Evolutionary conservation across 2,888 invertebrate genomes (phyloP), one percentile per base, ranked within the genome.

Genomic region (Phyllotreta striolata): DNA sequence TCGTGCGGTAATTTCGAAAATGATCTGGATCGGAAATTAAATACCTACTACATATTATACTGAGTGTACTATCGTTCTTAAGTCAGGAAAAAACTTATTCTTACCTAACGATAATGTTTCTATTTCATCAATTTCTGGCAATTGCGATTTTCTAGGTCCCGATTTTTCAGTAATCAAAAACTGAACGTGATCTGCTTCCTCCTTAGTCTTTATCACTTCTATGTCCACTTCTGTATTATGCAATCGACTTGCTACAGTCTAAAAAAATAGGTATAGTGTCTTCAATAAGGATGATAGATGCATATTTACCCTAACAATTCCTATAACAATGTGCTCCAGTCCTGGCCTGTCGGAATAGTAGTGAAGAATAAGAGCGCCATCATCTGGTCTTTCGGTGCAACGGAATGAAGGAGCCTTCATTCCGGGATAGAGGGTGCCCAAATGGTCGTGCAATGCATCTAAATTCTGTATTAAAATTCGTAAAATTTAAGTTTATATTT

Each of bases 371-470:
- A 96, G 84, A 0, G 92, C 93, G 0, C 96, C 96, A 81, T 96
- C 95, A 81, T 93, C 92, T 5, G 90, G 89, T 62, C 92, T 83
- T 77, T 96, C 96, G 0, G 95, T 95, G 81, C 97, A 98, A 12
- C 98, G 88, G 83, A 98, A 98, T 0, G 96, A 97, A 0, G 98
- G 98, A 0, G 95, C 95, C 73, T 91, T 86, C 95, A 96, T 96
- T 13, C 95, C 95, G 0, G 96, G 96, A 81, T 96, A 96, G 67
- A 96, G 84, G 3, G 96, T 96, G 62, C 95, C 94, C 77, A 97
- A 85, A 79, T 96, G 96, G 78, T 96, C 96, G 77, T 98, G 97
- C 3, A 98, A 85, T 9, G 97, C 96, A 80, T 98, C 98, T 76
- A 98, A 84, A 82, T 97, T 97, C 93, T 98, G 83, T 0, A 80